Percentiles rank a stretch among this genome's conserved stretches.
These are phyloP conservation scores for Brachypalpus laphriformis DNA, from an alignment of 2,888 invertebrate species.

Conservation along the genomic window DNA sequence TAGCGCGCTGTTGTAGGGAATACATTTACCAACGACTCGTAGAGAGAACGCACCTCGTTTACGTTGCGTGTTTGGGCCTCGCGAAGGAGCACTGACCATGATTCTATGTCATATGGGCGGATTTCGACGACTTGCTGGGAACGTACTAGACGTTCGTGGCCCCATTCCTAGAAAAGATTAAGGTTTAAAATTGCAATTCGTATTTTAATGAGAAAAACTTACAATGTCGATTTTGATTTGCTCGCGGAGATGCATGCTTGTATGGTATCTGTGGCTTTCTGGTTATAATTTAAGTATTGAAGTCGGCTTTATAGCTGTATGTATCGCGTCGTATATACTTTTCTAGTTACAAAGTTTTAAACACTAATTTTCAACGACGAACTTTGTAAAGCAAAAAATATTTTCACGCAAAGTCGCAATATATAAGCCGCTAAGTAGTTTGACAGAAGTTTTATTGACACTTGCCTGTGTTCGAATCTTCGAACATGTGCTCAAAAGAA, in stretches of 20 bases:
- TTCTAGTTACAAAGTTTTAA: neutral
- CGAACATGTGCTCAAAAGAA: neutral
- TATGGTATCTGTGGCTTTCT: neutral
- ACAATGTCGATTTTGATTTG: constrained; percentile 83
- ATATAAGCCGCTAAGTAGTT: constrained; percentile 28
- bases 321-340: no score
- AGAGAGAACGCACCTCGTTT: constrained; percentile 94
- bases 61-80: constrained; percentile 95
- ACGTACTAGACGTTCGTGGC: constrained; percentile 91
- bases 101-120: constrained; percentile 96
- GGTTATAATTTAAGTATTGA: neutral
- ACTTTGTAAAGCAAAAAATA: no score
- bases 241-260: constrained; percentile 81
- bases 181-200: neutral
- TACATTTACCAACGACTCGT: constrained; percentile 96
- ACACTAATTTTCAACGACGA: no score
- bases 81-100: constrained; percentile 97
- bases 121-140: constrained; percentile 94
- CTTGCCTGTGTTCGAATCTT: neutral
- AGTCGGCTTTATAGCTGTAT: neutral
- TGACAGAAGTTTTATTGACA: constrained; percentile 21
- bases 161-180: constrained; percentile 88
- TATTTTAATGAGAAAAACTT: constrained; percentile 74
- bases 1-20: constrained; percentile 98
- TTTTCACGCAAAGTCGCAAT: constrained; percentile 12